phyloP scores from a whole-genome alignment of 2,113 vertebrate genomes.

The Antigone vipio region DNA sequence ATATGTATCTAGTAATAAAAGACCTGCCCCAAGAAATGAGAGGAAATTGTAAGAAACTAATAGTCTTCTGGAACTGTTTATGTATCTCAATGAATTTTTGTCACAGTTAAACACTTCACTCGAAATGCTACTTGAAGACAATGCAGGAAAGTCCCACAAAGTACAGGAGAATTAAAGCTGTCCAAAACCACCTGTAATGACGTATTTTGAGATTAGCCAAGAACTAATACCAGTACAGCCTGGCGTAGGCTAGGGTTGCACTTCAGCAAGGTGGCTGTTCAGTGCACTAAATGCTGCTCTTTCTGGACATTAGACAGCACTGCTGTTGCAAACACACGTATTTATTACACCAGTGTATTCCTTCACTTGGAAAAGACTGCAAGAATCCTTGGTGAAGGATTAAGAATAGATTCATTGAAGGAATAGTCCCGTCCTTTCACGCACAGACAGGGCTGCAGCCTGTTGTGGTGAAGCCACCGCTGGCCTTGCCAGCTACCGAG shows the following conservation, averaged over 20 bases:
- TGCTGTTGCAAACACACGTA: fast-evolving
- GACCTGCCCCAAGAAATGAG: neutral
- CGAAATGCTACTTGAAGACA: neutral
- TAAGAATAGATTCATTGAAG: fast-evolving
- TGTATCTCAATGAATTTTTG: neutral
- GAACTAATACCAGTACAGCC: neutral
- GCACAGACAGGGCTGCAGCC: fast-evolving
- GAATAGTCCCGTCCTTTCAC: fast-evolving
- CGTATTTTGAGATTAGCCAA: neutral
- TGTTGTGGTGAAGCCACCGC: neutral
- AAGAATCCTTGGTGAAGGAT: neutral
- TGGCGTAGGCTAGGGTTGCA: too few species aligned
- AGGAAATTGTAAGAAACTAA: neutral
- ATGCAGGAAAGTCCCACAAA: neutral
- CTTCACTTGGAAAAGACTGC: neutral
- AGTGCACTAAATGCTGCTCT: too few species aligned
- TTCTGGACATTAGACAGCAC: neutral
- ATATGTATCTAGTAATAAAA: neutral
- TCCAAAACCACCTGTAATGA: neutral
- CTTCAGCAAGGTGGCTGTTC: neutral
- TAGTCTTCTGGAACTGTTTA: neutral
- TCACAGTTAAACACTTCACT: neutral
- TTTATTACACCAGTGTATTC: neutral
- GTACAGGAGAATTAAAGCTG: neutral
- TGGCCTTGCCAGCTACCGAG: neutral